Conservation (phyloP, 2,113 vertebrate species). For the Synchiropus splendidus region DNA sequence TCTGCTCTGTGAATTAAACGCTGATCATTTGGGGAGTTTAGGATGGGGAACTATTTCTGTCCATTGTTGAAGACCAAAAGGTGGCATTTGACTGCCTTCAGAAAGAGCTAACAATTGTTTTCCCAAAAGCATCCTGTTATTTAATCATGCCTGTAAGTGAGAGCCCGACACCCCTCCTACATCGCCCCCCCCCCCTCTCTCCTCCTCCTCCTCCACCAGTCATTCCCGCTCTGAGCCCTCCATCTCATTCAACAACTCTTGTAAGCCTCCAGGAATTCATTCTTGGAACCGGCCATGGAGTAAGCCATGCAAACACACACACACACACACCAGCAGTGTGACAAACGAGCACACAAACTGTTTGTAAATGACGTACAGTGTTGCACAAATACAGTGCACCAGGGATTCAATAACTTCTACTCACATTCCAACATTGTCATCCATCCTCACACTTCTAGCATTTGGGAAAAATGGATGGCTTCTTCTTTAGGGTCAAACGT, state of each 20-base stretch:
- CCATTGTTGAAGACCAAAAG: no score
- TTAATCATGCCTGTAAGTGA: conserved; percentile 66
- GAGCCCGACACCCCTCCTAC: conserved; percentile 49
- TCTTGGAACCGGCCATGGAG: conserved; percentile 50
- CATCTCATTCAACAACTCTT: conserved; percentile 64
- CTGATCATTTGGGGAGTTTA: no score
- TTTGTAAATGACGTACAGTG: conserved; percentile 8
- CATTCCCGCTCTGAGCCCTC: conserved; percentile 57
- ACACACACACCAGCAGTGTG: conserved; percentile 9
- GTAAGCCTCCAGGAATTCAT: conserved; percentile 62
- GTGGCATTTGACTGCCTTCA: no score
- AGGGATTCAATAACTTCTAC: no score
- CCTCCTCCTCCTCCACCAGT: conserved; percentile 35
- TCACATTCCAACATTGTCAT: no score
- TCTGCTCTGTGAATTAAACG: no score
- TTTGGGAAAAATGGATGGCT: no score
- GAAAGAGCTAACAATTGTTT: conserved; percentile 37
- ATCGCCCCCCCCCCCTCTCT: conserved; percentile 20
- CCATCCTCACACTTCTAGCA: no score
- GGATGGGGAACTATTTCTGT: no score
- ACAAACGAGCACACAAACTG: conserved; percentile 7
- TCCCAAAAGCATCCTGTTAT: conserved; percentile 67
- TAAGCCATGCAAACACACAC: conserved; percentile 30
- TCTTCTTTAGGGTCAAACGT: no score
- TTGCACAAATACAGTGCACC: conserved; percentile 1